Evolutionary conservation across 2,797 vertebrate species (phyloP).

Genomic region (Tenualosa thibaudeaui): DNA sequence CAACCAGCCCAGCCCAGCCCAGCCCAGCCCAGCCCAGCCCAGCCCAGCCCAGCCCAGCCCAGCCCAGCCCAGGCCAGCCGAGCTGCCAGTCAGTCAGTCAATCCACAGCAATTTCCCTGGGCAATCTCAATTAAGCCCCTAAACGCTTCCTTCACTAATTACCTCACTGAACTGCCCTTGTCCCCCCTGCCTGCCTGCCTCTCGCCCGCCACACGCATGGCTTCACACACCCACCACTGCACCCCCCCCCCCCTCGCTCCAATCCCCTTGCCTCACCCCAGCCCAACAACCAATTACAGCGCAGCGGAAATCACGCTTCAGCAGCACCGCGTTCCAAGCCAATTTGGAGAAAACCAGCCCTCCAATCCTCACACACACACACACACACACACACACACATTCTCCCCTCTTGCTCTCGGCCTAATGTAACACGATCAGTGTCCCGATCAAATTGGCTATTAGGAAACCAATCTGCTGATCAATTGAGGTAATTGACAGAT

Average conservation of each 20-base stretch:
- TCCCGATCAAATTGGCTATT: slow-evolving; percentile 96
- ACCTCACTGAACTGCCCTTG: slow-evolving; percentile 92
- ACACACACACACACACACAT: slow-evolving; percentile 49
- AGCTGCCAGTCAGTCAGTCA: slow-evolving; percentile 37
- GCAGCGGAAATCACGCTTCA: slow-evolving; percentile 70
- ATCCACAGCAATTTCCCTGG: slow-evolving; percentile 49
- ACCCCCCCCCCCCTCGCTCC: slow-evolving; percentile 24
- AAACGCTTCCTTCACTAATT: slow-evolving; percentile 96
- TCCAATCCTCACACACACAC: not conserved
- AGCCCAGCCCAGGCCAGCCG: too few relatives aligned
- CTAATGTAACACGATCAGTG: slow-evolving; percentile 92
- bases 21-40: too few relatives aligned
- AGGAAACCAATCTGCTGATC: slow-evolving; percentile 95
- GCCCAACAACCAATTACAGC: not conserved
- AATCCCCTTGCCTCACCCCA: slow-evolving; percentile 33
- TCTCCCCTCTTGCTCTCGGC: not conserved
- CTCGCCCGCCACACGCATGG: slow-evolving; percentile 64
- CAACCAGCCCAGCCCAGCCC: too few relatives aligned
- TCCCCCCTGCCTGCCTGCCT: slow-evolving; percentile 74
- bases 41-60: too few relatives aligned
- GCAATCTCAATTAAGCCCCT: slow-evolving; percentile 94
- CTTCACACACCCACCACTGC: slow-evolving; percentile 46
- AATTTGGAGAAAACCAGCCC: slow-evolving; percentile 72
- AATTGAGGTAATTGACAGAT: slow-evolving; percentile 99
- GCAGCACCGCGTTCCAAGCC: slow-evolving; percentile 75